Evolutionary conservation across 1,140 invertebrate genomes (phyloP).

Genomic region (Melitaea cinxia): DNA sequence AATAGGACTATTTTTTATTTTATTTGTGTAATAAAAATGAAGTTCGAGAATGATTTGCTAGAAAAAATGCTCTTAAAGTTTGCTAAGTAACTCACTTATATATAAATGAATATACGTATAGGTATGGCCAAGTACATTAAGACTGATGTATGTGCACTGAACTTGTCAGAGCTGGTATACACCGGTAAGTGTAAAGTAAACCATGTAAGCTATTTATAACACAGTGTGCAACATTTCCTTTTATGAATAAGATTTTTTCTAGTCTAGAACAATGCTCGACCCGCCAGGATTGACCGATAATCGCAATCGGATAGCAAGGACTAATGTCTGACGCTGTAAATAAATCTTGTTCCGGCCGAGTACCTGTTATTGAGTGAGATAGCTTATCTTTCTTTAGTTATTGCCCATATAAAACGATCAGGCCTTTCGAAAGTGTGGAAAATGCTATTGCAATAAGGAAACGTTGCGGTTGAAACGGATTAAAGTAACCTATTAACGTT

Average conservation of each 20-base stretch:
- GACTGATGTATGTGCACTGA: too few species aligned
- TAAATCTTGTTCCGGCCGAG: constrained; percentile 51
- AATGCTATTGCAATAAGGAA: constrained; percentile 39
- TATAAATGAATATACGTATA: too few species aligned
- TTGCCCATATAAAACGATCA: constrained; percentile 48
- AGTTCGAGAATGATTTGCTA: too few species aligned
- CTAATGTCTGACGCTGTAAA: constrained; percentile 53
- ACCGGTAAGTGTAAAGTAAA: not conserved
- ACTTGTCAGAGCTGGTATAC: too few species aligned
- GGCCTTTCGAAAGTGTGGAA: constrained; percentile 43
- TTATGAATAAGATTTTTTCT: constrained; percentile 20
- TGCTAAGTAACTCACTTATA: too few species aligned
- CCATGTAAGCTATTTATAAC: not conserved
- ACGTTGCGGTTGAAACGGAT: constrained; percentile 25
- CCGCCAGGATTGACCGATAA: constrained; percentile 55
- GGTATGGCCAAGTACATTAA: too few species aligned
- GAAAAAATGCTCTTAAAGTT: too few species aligned
- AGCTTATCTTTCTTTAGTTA: constrained; percentile 58
- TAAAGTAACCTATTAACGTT: constrained; percentile 37
- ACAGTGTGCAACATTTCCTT: not conserved
- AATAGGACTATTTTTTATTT: too few species aligned
- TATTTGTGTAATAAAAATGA: too few species aligned
- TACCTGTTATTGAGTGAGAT: constrained; percentile 58
- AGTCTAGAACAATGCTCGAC: constrained; percentile 53
- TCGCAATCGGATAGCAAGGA: constrained; percentile 56